Evolutionary conservation across 2,113 vertebrate species (phyloP), one percentile per base, ranked within the genome.

Genomic region (Taxidea taxus): DNA sequence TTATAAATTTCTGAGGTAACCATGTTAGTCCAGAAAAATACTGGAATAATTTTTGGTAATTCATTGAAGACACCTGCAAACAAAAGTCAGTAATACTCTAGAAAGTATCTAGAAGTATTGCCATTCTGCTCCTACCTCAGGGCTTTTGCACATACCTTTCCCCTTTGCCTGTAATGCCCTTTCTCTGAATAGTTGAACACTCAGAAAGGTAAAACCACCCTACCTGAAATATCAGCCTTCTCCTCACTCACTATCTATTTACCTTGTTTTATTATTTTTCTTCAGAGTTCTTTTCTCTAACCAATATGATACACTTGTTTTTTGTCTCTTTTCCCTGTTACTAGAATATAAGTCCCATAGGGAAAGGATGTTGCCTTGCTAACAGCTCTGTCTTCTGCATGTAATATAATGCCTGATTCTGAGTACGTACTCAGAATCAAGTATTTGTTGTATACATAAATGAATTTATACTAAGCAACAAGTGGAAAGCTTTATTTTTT

Each of bases 401-500:
- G n/a, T 93, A 74, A 68, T 91, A 72, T 56, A 54, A 54, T 54
- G 13, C 47, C 86, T 88, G 37, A 39, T 85, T 95, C 49, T 95
- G 89, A 75, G 6, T 74, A 66, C 62, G 3, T 77, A 18, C 72
- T 94, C 16, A 44, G 68, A 54, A 81, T 23, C 42, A 78, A 78
- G 0, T 92, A 58, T 49, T 89, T 84, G 25, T 87, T 88, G 66
- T 91, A 12, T 78, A 56, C 3, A 21, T 85, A 80, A 94, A 62
- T 34, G 44, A 58, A 85, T 75, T 85, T 64, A 4, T 77, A 75
- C 49, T 54, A 7, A 81, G 14, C 6, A 62, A 31, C 47, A 80
- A 91, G 37, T 96, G 64, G 29, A 77, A 95, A 93, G n/a, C 44
- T 93, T 83, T 80, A 49, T 93, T 93, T 86, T 94, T 74, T 10